Conservation (phyloP, 2,888 invertebrate species). For the Cryptocephalus moraei region DNA sequence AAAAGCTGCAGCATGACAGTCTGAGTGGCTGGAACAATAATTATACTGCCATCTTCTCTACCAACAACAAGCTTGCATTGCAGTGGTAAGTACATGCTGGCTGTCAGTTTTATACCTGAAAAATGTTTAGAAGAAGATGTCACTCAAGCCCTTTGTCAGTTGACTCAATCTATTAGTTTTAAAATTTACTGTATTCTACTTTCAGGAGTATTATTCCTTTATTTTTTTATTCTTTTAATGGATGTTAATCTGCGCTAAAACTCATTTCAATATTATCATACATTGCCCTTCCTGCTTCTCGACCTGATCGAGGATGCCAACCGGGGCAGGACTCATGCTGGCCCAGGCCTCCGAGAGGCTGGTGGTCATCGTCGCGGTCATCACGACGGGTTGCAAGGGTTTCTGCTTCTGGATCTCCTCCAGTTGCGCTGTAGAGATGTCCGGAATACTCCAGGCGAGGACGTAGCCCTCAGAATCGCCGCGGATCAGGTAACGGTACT, state of each 20-base stretch:
- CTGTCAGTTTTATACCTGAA: constrained; percentile 66
- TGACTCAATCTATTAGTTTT: too few species aligned
- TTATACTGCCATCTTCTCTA: constrained; percentile 89
- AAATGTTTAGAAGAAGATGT: not conserved
- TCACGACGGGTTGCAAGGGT: constrained; percentile 34
- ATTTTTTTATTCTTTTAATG: too few species aligned
- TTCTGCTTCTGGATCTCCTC: constrained; percentile 47
- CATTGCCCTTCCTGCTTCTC: constrained; percentile 62
- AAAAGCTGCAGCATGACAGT: constrained; percentile 88
- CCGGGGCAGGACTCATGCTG: constrained; percentile 75
- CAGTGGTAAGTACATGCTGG: constrained; percentile 88
- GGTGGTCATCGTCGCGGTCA: constrained; percentile 69
- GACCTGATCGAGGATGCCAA: constrained; percentile 85
- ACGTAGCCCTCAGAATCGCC: constrained; percentile 91
- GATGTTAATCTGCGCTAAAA: too few species aligned
- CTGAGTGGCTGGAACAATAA: constrained; percentile 91
- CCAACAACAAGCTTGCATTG: constrained; percentile 93
- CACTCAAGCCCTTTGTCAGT: too few species aligned
- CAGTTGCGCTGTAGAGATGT: constrained; percentile 57
- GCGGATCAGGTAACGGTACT: constrained; percentile 56
- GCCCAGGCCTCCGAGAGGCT: constrained; percentile 83
- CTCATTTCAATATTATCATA: constrained; percentile 13
- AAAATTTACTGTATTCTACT: too few species aligned
- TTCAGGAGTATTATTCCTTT: too few species aligned
- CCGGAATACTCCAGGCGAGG: constrained; percentile 82